Evolutionary conservation across 2,113 vertebrate species (phyloP).

Genomic region (Scytalopus superciliaris): DNA sequence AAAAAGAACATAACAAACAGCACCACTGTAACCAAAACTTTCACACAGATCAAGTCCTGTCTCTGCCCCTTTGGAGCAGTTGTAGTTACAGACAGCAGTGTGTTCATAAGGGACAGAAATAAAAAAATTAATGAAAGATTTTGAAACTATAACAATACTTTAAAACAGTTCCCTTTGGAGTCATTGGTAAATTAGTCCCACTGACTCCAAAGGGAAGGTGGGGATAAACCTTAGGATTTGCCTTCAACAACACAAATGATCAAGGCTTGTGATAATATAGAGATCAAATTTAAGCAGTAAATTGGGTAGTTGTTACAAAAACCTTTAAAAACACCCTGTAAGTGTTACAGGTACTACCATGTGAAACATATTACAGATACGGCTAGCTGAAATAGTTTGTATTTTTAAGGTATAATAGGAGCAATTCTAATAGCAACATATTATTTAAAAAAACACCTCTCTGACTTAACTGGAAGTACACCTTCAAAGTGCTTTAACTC

Average conservation of each 20-base stretch:
- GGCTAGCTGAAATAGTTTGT: not conserved
- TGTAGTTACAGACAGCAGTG: too few species aligned
- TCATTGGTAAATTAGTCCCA: too few species aligned
- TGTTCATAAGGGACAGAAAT: too few species aligned
- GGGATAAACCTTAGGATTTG: not conserved
- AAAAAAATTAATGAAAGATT: too few species aligned
- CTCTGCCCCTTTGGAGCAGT: too few species aligned
- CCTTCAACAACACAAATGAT: not conserved
- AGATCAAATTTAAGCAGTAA: not conserved
- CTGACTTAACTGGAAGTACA: not conserved
- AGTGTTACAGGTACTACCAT: not conserved
- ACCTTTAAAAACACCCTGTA: fast-evolving
- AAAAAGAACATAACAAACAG: too few species aligned
- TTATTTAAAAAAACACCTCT: not conserved
- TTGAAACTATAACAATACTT: too few species aligned
- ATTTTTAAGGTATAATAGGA: not conserved
- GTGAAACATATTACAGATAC: not conserved
- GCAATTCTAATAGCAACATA: not conserved
- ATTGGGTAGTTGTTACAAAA: not conserved
- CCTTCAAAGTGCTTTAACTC: not conserved
- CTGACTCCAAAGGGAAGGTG: not conserved
- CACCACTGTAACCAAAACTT: too few species aligned
- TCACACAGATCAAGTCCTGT: too few species aligned
- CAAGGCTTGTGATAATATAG: not conserved
- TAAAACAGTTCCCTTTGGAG: too few species aligned